Conservation (phyloP, 1,140 invertebrate species). For the Papilio xuthus region DNA sequence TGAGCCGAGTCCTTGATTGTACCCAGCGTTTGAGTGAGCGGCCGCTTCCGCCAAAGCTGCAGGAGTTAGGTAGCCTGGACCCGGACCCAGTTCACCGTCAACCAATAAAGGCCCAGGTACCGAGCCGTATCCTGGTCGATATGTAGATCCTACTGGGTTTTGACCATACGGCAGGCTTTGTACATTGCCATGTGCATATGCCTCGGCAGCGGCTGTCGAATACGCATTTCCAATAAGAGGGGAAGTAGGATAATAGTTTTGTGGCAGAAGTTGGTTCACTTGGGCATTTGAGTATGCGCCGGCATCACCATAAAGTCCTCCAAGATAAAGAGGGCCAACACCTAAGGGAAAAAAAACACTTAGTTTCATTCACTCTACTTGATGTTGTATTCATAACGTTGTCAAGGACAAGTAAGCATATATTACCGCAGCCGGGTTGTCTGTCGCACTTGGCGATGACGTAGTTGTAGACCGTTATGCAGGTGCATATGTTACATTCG, state of each 20-base stretch:
- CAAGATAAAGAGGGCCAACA: background rate
- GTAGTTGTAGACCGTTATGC: slow-evolving; percentile 50
- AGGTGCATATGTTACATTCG: slow-evolving; percentile 50
- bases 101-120: slow-evolving; percentile 1
- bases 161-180: background rate
- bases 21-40: background rate
- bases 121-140: background rate
- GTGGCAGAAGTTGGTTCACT: slow-evolving; percentile 1
- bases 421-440: slow-evolving; percentile 37
- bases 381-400: background rate
- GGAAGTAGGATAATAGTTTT: slow-evolving; percentile 15
- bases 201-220: background rate
- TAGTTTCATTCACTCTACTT: background rate
- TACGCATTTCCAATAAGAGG: background rate
- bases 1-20: background rate
- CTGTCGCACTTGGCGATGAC: slow-evolving; percentile 49
- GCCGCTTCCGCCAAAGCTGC: slow-evolving; percentile 22
- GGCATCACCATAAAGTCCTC: background rate
- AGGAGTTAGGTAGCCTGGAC: slow-evolving; percentile 20
- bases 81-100: slow-evolving; percentile 4
- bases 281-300: slow-evolving; percentile 8
- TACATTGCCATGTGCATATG: background rate
- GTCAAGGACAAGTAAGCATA: background rate
- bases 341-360: background rate
- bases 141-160: background rate